A percentile compares a stretch with the other conserved stretches of the same genome.
phyloP scores from a whole-genome alignment of 2,113 vertebrate species.

The Brachypodius melanocephalos region DNA sequence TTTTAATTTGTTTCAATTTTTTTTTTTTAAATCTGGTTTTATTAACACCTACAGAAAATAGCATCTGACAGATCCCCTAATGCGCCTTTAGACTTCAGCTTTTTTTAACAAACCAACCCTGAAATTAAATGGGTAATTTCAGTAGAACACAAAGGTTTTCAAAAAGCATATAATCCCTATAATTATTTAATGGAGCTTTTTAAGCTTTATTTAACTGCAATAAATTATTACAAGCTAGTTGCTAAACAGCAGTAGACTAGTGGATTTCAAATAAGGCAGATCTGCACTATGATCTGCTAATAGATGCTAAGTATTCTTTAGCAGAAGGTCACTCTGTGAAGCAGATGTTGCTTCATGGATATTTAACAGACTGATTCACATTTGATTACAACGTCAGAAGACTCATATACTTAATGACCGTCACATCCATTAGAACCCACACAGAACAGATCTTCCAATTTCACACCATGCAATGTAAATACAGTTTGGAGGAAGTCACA shows the following conservation, averaged over 20 bases:
- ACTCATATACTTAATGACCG: slow-evolving; percentile 95
- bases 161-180: slow-evolving; percentile 75
- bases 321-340: slow-evolving; percentile 94
- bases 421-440: slow-evolving; percentile 93
- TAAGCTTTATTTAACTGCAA: slow-evolving; percentile 81
- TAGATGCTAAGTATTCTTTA: slow-evolving; percentile 86
- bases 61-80: slow-evolving; percentile 76
- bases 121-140: slow-evolving; percentile 81
- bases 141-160: slow-evolving; percentile 73
- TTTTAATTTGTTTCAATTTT: slow-evolving; percentile 75
- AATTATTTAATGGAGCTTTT: slow-evolving; percentile 81
- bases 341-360: slow-evolving; percentile 97
- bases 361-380: slow-evolving; percentile 95
- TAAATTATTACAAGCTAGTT: slow-evolving; percentile 77
- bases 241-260: slow-evolving; percentile 74
- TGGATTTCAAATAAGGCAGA: slow-evolving; percentile 76
- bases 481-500: slow-evolving; percentile 58
- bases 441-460: slow-evolving; percentile 89
- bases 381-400: slow-evolving; percentile 95
- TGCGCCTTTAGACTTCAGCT: slow-evolving; percentile 69
- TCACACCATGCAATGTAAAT: slow-evolving; percentile 74
- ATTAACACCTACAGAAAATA: slow-evolving; percentile 81
- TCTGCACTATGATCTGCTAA: slow-evolving; percentile 76
- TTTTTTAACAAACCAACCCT: slow-evolving; percentile 78
- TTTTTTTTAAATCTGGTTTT: slow-evolving; percentile 74